Conservation (phyloP, 2,113 vertebrate species). For the Actenoides hombroni region DNA sequence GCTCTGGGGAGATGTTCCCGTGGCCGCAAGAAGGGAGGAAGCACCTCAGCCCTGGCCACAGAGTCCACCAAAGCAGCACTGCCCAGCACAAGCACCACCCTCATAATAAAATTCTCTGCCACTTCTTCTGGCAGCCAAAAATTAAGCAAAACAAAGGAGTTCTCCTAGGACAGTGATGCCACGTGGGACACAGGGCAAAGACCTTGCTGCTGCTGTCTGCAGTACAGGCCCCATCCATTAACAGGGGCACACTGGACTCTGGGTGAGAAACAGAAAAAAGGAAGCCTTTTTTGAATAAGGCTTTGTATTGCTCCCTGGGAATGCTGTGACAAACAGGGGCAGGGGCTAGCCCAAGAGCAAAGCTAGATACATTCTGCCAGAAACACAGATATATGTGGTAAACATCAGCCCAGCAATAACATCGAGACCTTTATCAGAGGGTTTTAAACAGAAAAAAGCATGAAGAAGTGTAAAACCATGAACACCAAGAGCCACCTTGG, state of each 20-base stretch:
- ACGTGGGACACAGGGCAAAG: not conserved
- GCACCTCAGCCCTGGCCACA: not conserved
- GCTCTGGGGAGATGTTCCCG: not conserved
- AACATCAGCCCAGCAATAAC: not conserved
- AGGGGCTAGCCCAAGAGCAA: not conserved
- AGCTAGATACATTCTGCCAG: not conserved
- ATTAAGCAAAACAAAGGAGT: not conserved
- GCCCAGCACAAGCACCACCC: not conserved
- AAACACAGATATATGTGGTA: rapidly evolving
- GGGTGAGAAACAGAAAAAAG: not conserved
- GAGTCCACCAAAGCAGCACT: not conserved
- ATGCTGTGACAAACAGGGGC: not conserved
- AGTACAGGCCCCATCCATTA: too few relatives aligned
- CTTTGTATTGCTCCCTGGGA: not conserved
- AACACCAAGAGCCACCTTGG: not conserved
- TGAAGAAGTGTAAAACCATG: not conserved
- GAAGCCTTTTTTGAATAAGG: not conserved
- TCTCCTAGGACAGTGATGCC: rapidly evolving
- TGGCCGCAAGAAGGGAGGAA: not conserved
- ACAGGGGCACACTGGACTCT: not conserved
- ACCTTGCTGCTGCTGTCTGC: not conserved
- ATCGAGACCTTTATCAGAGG: not conserved
- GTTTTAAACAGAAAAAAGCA: not conserved
- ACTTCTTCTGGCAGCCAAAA: not conserved
- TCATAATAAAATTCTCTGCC: not conserved